These are phyloP conservation scores for Orchestes rusci DNA, from an alignment of 2,888 invertebrate species.

Conservation along the genomic window DNA sequence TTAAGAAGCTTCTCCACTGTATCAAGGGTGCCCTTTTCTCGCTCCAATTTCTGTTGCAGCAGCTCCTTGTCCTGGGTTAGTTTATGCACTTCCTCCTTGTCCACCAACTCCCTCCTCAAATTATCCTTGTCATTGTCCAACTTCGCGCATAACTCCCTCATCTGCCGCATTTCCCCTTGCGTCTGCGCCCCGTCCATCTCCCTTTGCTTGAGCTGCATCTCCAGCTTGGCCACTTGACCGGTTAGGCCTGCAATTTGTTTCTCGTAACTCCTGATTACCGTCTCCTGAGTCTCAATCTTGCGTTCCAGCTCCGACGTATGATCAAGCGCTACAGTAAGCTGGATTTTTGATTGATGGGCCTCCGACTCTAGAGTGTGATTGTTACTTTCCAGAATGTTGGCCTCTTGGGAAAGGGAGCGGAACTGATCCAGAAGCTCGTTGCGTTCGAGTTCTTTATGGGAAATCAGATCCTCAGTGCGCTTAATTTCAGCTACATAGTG, in stretches of 20 bases:
- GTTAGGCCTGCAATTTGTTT: conserved; percentile 50
- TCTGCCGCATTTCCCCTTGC: conserved; percentile 54
- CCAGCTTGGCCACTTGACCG: conserved; percentile 53
- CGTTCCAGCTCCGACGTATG: conserved; percentile 59
- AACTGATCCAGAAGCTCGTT: conserved; percentile 76
- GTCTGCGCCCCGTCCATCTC: conserved; percentile 51
- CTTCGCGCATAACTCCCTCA: conserved; percentile 54
- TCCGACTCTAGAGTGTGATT: conserved; percentile 74
- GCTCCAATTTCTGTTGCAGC: conserved; percentile 42
- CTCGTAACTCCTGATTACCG: conserved; percentile 50
- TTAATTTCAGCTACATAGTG: conserved; percentile 77
- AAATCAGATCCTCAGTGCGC: conserved; percentile 68
- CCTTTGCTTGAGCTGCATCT: conserved; percentile 56
- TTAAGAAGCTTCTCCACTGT: conserved; percentile 52
- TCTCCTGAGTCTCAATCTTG: conserved; percentile 51
- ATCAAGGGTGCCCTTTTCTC: conserved; percentile 46
- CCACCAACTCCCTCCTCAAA: conserved; percentile 48
- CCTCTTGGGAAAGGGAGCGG: conserved; percentile 68
- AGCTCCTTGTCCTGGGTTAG: conserved; percentile 46
- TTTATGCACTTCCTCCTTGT: conserved; percentile 47
- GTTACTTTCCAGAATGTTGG: conserved; percentile 67
- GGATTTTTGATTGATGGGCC: conserved; percentile 60
- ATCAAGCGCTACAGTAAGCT: conserved; percentile 49
- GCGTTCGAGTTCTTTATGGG: conserved; percentile 68
- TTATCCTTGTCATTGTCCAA: conserved; percentile 62